Conservation (phyloP, 2,113 vertebrate genomes). For the Hippocampus comes region DNA sequence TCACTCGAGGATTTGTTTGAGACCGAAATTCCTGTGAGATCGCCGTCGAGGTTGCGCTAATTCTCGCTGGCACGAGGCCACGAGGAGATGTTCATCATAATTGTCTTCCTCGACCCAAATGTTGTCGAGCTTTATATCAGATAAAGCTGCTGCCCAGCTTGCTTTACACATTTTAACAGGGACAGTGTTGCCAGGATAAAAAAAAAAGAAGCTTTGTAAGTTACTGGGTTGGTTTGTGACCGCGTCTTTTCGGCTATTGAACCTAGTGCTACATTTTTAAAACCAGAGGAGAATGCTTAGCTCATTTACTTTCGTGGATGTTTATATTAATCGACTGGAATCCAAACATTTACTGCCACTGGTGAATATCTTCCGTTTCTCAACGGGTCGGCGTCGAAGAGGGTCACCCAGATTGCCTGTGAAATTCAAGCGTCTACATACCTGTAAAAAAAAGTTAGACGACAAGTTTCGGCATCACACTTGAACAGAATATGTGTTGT, state of each 20-base stretch:
- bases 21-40: constrained; percentile 20
- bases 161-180: constrained; percentile 48
- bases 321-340: too few species aligned
- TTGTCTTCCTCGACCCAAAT: constrained; percentile 35
- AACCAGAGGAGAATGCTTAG: too few species aligned
- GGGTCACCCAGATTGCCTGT: too few species aligned
- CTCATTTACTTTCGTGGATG: too few species aligned
- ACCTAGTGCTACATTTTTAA: too few species aligned
- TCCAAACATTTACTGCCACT: too few species aligned
- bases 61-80: constrained; percentile 38
- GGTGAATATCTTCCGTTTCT: too few species aligned
- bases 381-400: too few species aligned
- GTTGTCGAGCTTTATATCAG: constrained; percentile 25
- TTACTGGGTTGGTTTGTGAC: not conserved
- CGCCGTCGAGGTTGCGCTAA: constrained; percentile 45
- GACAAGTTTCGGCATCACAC: too few species aligned
- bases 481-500: not conserved
- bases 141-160: constrained; percentile 27
- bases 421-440: too few species aligned
- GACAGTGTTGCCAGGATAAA: constrained; percentile 23
- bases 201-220: not conserved
- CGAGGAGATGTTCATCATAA: constrained; percentile 44
- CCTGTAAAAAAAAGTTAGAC: too few species aligned
- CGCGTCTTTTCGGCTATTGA: not conserved
- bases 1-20: constrained; percentile 26